phyloP scores from a whole-genome alignment of 2,888 invertebrate species.

The Latrodectus hesperus region DNA sequence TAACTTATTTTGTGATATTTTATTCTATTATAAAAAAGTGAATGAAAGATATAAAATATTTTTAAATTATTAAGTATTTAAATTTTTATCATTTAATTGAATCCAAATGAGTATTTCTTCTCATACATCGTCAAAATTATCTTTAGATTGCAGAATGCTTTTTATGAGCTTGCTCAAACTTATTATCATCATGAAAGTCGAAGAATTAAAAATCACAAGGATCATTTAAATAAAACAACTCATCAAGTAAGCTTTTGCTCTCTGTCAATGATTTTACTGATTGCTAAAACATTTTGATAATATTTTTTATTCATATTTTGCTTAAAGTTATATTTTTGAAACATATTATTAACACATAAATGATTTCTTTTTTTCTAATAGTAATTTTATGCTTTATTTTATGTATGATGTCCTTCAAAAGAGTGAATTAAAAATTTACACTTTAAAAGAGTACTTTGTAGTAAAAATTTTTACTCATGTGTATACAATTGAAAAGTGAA shows the following conservation, averaged over 20 bases:
- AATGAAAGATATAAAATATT: no score
- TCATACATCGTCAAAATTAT: background rate
- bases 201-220: conserved; percentile 89
- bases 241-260: conserved; percentile 80
- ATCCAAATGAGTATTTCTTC: no score
- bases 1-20: no score
- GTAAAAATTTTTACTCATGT: no score
- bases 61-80: no score
- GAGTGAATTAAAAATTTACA: background rate
- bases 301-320: no score
- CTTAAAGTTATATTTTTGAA: background rate
- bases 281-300: background rate
- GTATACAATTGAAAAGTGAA: no score
- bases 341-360: background rate
- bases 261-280: no score
- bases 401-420: background rate
- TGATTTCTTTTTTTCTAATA: background rate
- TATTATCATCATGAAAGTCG: conserved; percentile 94
- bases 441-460: background rate
- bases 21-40: no score
- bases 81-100: no score
- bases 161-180: conserved; percentile 92
- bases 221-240: conserved; percentile 90
- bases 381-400: background rate
- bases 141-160: conserved; percentile 90